Evolutionary conservation across 53 echinoderm and acorn worm genomes (phyloP).

Genomic region (Antedon mediterranea): DNA sequence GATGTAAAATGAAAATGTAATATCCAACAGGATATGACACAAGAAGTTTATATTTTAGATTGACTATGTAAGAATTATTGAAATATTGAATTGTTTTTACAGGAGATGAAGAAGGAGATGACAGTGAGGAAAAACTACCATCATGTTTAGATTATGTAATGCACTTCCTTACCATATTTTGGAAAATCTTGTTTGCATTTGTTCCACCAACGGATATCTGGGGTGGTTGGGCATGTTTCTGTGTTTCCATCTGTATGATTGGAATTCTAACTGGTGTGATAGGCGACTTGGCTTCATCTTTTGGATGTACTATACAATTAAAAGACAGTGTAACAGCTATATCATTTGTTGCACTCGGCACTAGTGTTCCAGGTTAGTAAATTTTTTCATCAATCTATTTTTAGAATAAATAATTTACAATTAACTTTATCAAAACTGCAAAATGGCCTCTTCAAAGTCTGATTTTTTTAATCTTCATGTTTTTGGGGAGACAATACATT

Average conservation of each 20-base stretch:
- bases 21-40: no score
- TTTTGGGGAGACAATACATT: no score
- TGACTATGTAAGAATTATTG: no score
- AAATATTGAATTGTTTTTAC: no score
- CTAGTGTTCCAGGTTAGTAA: slow-evolving; percentile 79
- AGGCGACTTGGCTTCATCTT: slow-evolving; percentile 70
- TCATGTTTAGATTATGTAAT: slow-evolving; percentile 92
- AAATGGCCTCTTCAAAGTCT: no score
- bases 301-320: slow-evolving; percentile 84
- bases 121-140: slow-evolving; percentile 84
- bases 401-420: no score
- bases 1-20: no score
- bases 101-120: slow-evolving; percentile 67
- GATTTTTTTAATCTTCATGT: no score
- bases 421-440: no score
- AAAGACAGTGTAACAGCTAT: slow-evolving; percentile 80
- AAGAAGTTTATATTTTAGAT: no score
- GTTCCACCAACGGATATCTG: slow-evolving; percentile 81
- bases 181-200: slow-evolving; percentile 97
- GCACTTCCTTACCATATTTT: slow-evolving; percentile 99
- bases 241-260: slow-evolving; percentile 62
- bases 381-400: no score
- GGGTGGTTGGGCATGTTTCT: slow-evolving; percentile 86
- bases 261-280: slow-evolving; percentile 74
- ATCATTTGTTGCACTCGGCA: slow-evolving; percentile 93